Evolutionary conservation across 2,797 vertebrate species (phyloP), one percentile per base, ranked within the genome.

Genomic region (Rallus crepitans): DNA sequence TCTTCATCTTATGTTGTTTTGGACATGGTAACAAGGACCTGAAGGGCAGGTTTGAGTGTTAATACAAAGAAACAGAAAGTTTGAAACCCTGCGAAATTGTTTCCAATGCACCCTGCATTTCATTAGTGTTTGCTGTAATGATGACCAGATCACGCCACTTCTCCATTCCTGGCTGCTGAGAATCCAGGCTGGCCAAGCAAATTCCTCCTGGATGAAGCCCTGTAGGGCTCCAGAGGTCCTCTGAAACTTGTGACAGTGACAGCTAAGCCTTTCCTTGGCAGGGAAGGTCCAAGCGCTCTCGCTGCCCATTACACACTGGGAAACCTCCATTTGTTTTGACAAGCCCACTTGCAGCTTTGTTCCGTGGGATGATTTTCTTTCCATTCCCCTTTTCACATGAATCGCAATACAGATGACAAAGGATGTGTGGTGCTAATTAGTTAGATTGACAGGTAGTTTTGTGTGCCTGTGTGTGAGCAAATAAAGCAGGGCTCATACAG

Each of bases 401-500:
- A 71, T 66, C 31, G 12, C 31, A n/a, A 60, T 30, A 21, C 6
- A 56, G 55, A 48, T 4, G 7, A 25, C 20, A 83, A 84, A 69
- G 33, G 69, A 66, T 15, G 28, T 39, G 31, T 48, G 33, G 19
- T 47, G 50, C 55, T 45, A 64, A 70, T 59, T 72, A 76, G 16
- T 27, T 27, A 39, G 20, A 55, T 19, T 68, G 19, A 21, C 31
- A 40, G 21, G 63, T 66, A 76, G 40, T 47, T 78, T 60, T 70
- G 28, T 39, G 12, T 60, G 20, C 9, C n/a, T 53, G 19, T 3
- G 0, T 18, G 27, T 40, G 33, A 80, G 33, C 0, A 0, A 68
- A 79, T 57, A 72, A 79, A 68, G 25, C 12, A 68, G 53, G 50
- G 21, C 63, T 75, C 75, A 82, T 56, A 12, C 47, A 12, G 68